Evolutionary conservation across 2,888 invertebrate species (phyloP), one percentile per base, ranked within the genome.

Genomic region (Cosmorhoe ocellata): DNA sequence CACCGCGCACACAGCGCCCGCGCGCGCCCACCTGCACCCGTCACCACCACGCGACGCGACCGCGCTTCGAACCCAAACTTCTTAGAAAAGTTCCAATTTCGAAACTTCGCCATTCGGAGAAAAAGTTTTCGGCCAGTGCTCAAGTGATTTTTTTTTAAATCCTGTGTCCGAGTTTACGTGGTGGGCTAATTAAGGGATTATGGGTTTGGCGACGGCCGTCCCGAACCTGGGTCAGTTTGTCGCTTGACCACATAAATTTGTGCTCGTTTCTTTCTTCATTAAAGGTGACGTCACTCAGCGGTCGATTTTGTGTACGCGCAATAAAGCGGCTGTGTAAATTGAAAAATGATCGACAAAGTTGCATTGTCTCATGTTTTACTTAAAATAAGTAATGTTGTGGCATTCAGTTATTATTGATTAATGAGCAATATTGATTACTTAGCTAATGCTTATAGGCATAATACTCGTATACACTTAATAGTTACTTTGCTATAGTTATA

Each of bases 241-340:
- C 73, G 76, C 66, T 66, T 71, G 60, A 73, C 75, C 76, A 76
- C 72, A 80, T 77, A 81, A 80, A 83, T 81, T 81, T 74, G 76
- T 79, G 74, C 64, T 76, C 64, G 71, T 79, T 79, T 54, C 51
- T 49, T 84, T 82, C 76, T 79, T 80, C 80, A 83, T 83, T 81
- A 79, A 83, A 83, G 84, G 81, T 89, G 89, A 90, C 89, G 86
- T 90, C 89, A 89, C 66, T 75, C 63, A 67, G 77, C 76, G 80
- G 76, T 78, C 73, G 78, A 79, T 79, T 77, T 66, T 59, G 66
- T 65, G 64, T 67, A 64, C 63, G 60, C 50, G 59, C 59, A 58
- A 73, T 64, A 50, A 65, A 65, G 59, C 60, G 54, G 58, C 58
- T 54, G 64, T 66, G 56, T 58, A 56, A 59, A 63, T 59, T 48